Base-by-base conservation (phyloP, 2,888 invertebrate species). In the Horisme vitalbata region DNA sequence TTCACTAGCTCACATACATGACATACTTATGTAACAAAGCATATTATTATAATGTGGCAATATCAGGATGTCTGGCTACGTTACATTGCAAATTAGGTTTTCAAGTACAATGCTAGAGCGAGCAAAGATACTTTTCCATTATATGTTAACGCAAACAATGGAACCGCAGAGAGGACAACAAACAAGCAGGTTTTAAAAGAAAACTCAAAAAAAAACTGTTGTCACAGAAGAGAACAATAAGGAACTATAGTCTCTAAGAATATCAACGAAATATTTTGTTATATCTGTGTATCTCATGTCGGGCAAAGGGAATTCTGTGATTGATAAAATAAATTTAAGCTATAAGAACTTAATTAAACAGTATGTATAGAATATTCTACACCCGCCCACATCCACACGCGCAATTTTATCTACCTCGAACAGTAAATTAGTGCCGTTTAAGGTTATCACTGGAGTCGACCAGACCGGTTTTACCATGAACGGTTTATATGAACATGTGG, bases 151-250 rank as follows among this genome's bases (percentile, higher is more conserved):
- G 35, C 28, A 39, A 37, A 51, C 50, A 57, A 57, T 59, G 56
- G 65, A 60, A 59, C 56, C 56, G 52, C 56, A 55, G 56, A 43
- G 57, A 45, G 39, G 52, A 36, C 39, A 36, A 45, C 57, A 54
- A 55, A 45, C 46, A 32, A 55, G 28, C 59, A 45, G 54, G 55
- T 66, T 63, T 64, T 55, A 50, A 41, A 23, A 23, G 31, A 38
- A 13, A 36, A 60, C 53, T 13, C 13, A 48, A 44, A 57, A 61
- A 64, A 67, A 60, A 63, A 57, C 6, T 4, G 21, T 20, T n/a
- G n/a, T n/a, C n/a, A n/a, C n/a, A n/a, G n/a, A 33, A 28, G 10
- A 41, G 12, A 27, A 69, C 71, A 75, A 75, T 70, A 67, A 63
- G n/a, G n/a, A n/a, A n/a, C n/a, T n/a, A n/a, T n/a, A n/a, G n/a